Conservation (phyloP, 2,797 vertebrate genomes). For the Tenualosa thibaudeaui region DNA sequence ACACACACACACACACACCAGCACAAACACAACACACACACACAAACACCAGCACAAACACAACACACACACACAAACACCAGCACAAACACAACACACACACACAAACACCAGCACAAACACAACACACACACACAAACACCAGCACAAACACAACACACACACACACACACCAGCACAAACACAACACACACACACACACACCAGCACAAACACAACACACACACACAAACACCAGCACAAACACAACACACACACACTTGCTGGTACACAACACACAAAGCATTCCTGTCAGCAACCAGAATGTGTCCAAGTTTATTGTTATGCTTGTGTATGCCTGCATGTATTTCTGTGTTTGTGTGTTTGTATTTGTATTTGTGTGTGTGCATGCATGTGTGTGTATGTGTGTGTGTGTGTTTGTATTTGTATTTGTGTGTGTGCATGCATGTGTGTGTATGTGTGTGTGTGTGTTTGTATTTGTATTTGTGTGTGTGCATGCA, state of each 20-base stretch:
- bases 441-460: neutral
- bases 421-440: neutral
- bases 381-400: neutral
- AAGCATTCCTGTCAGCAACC: no score
- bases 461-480: no score
- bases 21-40: no score
- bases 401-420: neutral
- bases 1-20: no score
- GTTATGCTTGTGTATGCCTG: neutral
- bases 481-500: neutral
- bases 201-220: no score
- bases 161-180: neutral
- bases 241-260: neutral
- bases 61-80: no score
- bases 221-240: no score
- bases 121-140: neutral
- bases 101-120: slow-evolving; percentile 16
- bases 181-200: no score
- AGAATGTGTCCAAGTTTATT: neutral
- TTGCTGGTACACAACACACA: neutral
- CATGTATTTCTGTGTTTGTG: no score
- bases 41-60: neutral
- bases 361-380: neutral
- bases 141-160: neutral
- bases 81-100: no score